Evolutionary conservation across 1,140 invertebrate genomes (phyloP), one percentile per base, ranked within the genome.

Genomic region (Charaxes varanes): DNA sequence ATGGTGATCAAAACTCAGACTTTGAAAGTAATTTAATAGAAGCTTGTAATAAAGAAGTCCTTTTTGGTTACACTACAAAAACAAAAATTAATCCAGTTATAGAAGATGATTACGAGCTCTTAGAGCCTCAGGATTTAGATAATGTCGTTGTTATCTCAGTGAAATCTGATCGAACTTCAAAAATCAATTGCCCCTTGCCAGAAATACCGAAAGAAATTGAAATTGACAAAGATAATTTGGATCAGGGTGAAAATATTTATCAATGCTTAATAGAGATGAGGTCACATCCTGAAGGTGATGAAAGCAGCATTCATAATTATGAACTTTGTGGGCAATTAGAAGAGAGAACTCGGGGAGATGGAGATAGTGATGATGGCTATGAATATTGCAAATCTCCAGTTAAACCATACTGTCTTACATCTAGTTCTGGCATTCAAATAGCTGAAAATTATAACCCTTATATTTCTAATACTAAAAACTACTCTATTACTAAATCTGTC

Each of bases 381-480:
- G 84, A 85, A 57, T 85, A 85, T 41, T 85, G 81, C 38, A 84
- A 82, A 38, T 71, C 76, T 2, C 77, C 72, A 2, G 63, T 79
- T 2, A 80, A 83, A 46, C 78, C 78, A 3, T 83, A 76, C 26
- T 83, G 78, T 23, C 36, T 58, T 8, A 70, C 76, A 2, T 79
- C 76, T 3, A 74, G 72, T 30, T 67, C 76, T 6, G 78, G 76
- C 11, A 80, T 80, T 11, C 66, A 79, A 52, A 80, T 80, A 17
- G 76, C 79, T 5, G 76, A 80, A 50, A 53, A 64, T 37, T 80
- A 77, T 16, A 53, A 62, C 35, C 71, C 73, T 8, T 64, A 54
- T 32, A 21, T 33, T 6, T 27, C 26, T 15, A 41, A 53, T 17
- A 19, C 38, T 16, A 72, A 78, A 30, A 80, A 81, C 41, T 83